phyloP scores from a whole-genome alignment of 2,888 invertebrate genomes.

The Ormyrus nitidulus region DNA sequence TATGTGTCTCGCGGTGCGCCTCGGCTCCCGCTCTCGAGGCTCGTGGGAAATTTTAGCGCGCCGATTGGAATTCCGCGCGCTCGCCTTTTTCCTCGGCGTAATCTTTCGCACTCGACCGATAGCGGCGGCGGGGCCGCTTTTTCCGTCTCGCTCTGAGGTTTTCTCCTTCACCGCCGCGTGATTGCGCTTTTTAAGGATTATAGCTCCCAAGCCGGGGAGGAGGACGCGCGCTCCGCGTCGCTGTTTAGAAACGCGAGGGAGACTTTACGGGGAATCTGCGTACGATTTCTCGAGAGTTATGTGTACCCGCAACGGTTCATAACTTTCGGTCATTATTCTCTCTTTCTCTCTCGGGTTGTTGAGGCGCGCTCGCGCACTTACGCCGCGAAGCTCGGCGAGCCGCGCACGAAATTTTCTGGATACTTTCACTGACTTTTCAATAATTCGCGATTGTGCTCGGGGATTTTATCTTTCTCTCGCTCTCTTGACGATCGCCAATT shows the following conservation, averaged over 20 bases:
- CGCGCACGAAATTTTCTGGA: constrained; percentile 6
- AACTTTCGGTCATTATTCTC: constrained; percentile 33
- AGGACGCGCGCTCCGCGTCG: too few relatives aligned
- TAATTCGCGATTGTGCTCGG: constrained; percentile 4
- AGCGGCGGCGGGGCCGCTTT: background rate
- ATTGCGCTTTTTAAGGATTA: background rate
- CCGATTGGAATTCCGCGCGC: constrained; percentile 42
- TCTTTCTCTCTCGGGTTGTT: too few relatives aligned
- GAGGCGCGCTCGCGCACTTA: background rate
- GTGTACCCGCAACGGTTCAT: constrained; percentile 30
- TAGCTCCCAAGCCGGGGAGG: too few relatives aligned
- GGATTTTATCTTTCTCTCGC: too few relatives aligned
- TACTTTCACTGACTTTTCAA: constrained; percentile 48
- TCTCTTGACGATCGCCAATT: too few relatives aligned
- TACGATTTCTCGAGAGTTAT: background rate
- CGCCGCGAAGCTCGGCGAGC: background rate
- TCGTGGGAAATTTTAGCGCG: constrained; percentile 52
- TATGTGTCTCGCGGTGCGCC: too few relatives aligned
- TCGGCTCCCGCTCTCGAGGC: constrained; percentile 15
- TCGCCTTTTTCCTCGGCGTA: constrained; percentile 29
- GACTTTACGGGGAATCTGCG: too few relatives aligned
- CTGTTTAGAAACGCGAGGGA: too few relatives aligned
- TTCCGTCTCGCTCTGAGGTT: background rate
- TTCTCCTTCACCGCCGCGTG: background rate
- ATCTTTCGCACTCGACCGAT: constrained; percentile 25